phyloP scores from a whole-genome alignment of 1,140 invertebrate genomes.

The Watersipora subatra region DNA sequence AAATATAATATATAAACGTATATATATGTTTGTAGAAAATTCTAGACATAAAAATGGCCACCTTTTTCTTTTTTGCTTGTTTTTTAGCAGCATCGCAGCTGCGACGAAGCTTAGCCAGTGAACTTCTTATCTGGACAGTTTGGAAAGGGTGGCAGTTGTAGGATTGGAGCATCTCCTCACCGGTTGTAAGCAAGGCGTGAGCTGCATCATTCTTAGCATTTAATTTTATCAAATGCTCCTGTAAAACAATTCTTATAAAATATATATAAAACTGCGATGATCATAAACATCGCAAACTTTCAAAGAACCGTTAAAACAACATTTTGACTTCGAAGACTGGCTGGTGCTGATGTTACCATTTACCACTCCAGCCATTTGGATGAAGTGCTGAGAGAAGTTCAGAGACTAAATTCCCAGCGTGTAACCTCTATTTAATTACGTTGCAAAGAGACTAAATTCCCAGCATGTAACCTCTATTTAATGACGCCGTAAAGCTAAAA shows the following conservation, averaged over 20 bases:
- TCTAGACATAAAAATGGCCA: background rate
- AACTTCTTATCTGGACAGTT: background rate
- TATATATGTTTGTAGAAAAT: too few species aligned
- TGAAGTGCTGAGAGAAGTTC: too few species aligned
- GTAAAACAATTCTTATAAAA: background rate
- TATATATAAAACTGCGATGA: too few species aligned
- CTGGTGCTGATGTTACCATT: too few species aligned
- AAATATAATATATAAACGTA: background rate
- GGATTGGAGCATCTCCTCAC: conserved; percentile 69
- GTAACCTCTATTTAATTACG: too few species aligned
- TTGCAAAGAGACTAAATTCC: too few species aligned
- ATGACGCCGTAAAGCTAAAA: too few species aligned
- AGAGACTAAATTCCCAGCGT: too few species aligned
- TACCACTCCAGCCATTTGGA: too few species aligned
- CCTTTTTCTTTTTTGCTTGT: conserved; percentile 65
- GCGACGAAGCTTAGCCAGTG: conserved; percentile 69
- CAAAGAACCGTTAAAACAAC: too few species aligned
- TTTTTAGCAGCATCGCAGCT: conserved; percentile 78
- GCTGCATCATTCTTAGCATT: conserved; percentile 79
- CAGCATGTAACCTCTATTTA: too few species aligned
- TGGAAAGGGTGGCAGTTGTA: conserved; percentile 4
- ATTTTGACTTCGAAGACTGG: too few species aligned
- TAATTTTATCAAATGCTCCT: conserved; percentile 43
- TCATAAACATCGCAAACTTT: background rate
- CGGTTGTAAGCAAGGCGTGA: conserved; percentile 74